Evolutionary conservation across 2,113 vertebrate species (phyloP).

Genomic region (Muscicapa adusta): DNA sequence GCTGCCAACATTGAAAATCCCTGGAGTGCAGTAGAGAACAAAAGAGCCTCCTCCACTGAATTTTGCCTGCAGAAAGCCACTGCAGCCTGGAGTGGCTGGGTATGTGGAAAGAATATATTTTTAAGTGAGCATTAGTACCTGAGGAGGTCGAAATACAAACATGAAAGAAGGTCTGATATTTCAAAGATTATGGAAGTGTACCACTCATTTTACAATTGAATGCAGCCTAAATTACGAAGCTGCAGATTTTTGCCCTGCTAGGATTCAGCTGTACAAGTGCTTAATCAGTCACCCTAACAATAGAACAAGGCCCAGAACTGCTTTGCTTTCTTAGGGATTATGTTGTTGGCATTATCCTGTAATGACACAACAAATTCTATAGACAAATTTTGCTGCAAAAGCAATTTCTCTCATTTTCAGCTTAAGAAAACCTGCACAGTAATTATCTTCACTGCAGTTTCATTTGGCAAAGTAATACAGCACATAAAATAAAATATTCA

Average conservation of each 20-base stretch:
- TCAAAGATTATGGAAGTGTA: constrained; percentile 33
- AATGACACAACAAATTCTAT: constrained; percentile 44
- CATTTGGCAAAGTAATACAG: constrained; percentile 45
- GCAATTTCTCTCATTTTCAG: constrained; percentile 53
- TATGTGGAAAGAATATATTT: constrained; percentile 16
- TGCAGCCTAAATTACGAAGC: neutral
- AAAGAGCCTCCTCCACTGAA: neutral
- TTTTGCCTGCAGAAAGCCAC: neutral
- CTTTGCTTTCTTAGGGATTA: constrained; percentile 41
- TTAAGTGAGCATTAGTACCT: constrained; percentile 18
- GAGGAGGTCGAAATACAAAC: constrained; percentile 33
- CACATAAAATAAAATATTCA: constrained; percentile 56
- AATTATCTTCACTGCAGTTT: constrained; percentile 72
- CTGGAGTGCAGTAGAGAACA: neutral
- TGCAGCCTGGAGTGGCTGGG: neutral
- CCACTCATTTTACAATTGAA: neutral
- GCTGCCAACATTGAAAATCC: neutral
- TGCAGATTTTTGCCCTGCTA: neutral
- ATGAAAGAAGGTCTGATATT: neutral
- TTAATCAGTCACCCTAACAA: constrained; percentile 40
- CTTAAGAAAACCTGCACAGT: constrained; percentile 46
- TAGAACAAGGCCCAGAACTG: neutral
- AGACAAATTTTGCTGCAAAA: constrained; percentile 34
- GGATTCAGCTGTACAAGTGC: constrained; percentile 1
- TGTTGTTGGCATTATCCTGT: constrained; percentile 15